Percentiles rank a stretch among this genome's conserved stretches.
Evolutionary conservation across 2,797 vertebrate species (phyloP).

Genomic region (Sparus aurata): DNA sequence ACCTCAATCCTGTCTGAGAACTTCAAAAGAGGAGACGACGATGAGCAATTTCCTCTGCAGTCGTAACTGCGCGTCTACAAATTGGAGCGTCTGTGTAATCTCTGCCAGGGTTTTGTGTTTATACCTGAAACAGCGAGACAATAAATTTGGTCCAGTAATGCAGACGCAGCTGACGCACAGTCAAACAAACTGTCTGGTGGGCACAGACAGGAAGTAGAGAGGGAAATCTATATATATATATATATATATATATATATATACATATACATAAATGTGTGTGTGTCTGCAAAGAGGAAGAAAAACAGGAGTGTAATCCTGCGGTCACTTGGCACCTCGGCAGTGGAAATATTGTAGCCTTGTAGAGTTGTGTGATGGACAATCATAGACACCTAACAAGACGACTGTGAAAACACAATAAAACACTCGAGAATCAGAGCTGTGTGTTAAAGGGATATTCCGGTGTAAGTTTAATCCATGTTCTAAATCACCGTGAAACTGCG

Average conservation of each 20-base stretch:
- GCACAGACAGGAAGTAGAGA: conserved; percentile 25
- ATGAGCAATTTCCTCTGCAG: conserved; percentile 51
- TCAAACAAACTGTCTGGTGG: conserved; percentile 25
- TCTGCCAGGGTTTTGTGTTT: conserved; percentile 34
- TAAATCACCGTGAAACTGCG: too few relatives aligned
- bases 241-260: too few relatives aligned
- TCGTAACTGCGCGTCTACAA: neutral
- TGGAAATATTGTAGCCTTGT: too few relatives aligned
- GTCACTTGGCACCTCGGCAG: neutral
- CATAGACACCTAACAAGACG: too few relatives aligned
- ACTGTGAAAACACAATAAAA: too few relatives aligned
- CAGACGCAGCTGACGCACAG: conserved; percentile 4
- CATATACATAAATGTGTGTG: neutral
- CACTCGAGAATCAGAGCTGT: too few relatives aligned
- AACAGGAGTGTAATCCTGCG: too few relatives aligned
- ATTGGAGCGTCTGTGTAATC: conserved; percentile 11
- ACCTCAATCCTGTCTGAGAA: conserved; percentile 24
- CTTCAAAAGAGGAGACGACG: conserved; percentile 32
- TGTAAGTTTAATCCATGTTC: too few relatives aligned
- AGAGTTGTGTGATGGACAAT: too few relatives aligned
- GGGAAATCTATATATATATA: neutral
- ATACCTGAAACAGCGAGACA: conserved; percentile 27
- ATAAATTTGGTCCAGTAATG: conserved; percentile 19
- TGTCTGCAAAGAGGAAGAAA: neutral
- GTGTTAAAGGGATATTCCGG: too few relatives aligned